These are phyloP conservation scores for Megalonaias nervosa DNA, from an alignment of 1,140 invertebrate genomes.

Conservation along the genomic window DNA sequence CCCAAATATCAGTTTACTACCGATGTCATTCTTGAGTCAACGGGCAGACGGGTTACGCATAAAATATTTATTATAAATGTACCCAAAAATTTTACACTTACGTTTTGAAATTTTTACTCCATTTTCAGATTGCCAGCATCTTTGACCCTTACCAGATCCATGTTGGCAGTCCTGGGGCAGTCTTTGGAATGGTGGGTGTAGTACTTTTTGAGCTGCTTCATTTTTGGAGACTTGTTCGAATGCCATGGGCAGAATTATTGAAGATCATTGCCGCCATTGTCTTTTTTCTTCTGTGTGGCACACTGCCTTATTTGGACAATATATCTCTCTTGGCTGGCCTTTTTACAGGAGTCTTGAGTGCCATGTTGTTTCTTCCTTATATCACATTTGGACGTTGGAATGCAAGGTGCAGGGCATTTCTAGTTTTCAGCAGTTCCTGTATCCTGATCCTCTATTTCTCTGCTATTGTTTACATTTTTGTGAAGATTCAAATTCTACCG, in stretches of 20 bases:
- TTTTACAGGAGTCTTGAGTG: slow-evolving; percentile 46
- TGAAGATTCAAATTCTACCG: slow-evolving; percentile 39
- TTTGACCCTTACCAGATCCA: slow-evolving; percentile 52
- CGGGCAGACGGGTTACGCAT: neutral
- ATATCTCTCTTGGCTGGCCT: slow-evolving; percentile 51
- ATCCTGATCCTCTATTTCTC: slow-evolving; percentile 34
- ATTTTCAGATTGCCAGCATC: slow-evolving; percentile 47
- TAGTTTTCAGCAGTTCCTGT: slow-evolving; percentile 30
- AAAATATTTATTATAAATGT: neutral
- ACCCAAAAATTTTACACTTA: neutral
- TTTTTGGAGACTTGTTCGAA: slow-evolving; percentile 53
- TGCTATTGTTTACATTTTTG: slow-evolving; percentile 40
- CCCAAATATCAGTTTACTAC: neutral
- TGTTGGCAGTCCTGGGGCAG: slow-evolving; percentile 53
- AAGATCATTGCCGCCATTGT: slow-evolving; percentile 46
- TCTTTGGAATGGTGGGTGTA: slow-evolving; percentile 55
- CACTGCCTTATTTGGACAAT: slow-evolving; percentile 56
- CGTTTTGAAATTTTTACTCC: neutral
- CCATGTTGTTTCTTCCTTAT: slow-evolving; percentile 54
- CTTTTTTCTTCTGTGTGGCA: slow-evolving; percentile 49
- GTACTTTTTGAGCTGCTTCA: slow-evolving; percentile 58
- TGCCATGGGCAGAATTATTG: slow-evolving; percentile 45
- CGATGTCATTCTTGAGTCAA: neutral
- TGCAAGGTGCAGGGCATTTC: slow-evolving; percentile 15
- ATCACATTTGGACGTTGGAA: slow-evolving; percentile 51